Evolutionary conservation across 2,888 invertebrate genomes (phyloP).

Genomic region (Rhodophaea formosa): DNA sequence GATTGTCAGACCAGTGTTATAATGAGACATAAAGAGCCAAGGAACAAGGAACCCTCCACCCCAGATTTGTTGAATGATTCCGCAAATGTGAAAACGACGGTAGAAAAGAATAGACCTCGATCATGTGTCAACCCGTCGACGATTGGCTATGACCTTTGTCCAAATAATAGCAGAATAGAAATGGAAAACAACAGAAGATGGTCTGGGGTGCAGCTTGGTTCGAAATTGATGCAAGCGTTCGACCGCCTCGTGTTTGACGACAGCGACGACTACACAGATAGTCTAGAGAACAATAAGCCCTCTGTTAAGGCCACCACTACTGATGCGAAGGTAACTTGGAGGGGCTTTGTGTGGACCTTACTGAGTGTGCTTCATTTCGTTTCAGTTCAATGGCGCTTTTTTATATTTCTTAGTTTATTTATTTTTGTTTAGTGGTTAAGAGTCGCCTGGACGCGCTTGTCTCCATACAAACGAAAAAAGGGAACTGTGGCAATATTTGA

Average conservation of each 20-base stretch:
- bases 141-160: constrained; percentile 73
- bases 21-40: constrained; percentile 75
- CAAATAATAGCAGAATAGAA: constrained; percentile 72
- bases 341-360: constrained; percentile 48
- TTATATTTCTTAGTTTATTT: not conserved
- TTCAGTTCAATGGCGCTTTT: constrained; percentile 25
- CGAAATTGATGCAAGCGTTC: constrained; percentile 87
- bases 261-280: constrained; percentile 88
- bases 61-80: constrained; percentile 82
- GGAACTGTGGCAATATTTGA: no score
- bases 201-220: constrained; percentile 86
- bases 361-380: constrained; percentile 45
- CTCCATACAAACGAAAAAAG: no score
- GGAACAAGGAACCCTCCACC: constrained; percentile 76
- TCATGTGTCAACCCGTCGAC: constrained; percentile 84
- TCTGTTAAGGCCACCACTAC: constrained; percentile 74
- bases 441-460: no score
- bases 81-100: constrained; percentile 69
- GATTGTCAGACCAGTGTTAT: constrained; percentile 76
- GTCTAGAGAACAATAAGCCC: constrained; percentile 83
- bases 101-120: constrained; percentile 83
- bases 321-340: constrained; percentile 72
- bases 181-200: constrained; percentile 83
- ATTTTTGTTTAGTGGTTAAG: constrained; percentile 38
- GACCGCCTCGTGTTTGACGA: constrained; percentile 85